These are phyloP conservation scores for Melanostoma scalare DNA, from an alignment of 2,888 invertebrate species.

Conservation along the genomic window DNA sequence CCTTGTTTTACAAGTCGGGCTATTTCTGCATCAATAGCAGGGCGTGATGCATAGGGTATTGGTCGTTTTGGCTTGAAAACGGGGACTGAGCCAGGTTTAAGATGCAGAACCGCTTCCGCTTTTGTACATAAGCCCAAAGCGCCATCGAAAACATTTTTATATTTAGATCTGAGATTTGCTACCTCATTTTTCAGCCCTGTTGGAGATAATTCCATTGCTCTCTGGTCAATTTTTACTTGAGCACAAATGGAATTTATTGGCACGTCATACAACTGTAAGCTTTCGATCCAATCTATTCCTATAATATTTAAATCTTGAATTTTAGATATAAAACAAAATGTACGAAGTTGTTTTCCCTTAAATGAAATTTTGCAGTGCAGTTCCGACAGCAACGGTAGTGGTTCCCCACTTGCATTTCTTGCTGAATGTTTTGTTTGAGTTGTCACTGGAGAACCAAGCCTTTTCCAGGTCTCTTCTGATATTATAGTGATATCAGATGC, in stretches of 20 bases:
- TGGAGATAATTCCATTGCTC: conserved; percentile 13
- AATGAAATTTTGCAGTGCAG: conserved; percentile 13
- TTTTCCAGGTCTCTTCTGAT: conserved; percentile 47
- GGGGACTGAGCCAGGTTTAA: conserved; percentile 28
- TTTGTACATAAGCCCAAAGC: conserved; percentile 18
- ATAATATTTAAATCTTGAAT: conserved; percentile 33
- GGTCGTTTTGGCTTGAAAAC: conserved; percentile 27
- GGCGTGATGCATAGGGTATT: conserved; percentile 25
- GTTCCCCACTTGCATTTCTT: conserved; percentile 42
- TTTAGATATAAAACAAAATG: conserved; percentile 7
- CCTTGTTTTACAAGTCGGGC: conserved; percentile 30
- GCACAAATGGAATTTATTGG: conserved; percentile 25
- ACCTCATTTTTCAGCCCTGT: conserved; percentile 3
- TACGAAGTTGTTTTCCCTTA: not conserved
- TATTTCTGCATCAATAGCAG: conserved; percentile 24
- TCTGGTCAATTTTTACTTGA: not conserved
- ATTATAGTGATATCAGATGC: conserved; percentile 44
- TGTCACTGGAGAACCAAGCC: conserved; percentile 10
- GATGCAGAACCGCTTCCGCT: conserved; percentile 28
- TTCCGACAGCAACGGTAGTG: conserved; percentile 2
- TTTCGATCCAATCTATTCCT: conserved; percentile 52
- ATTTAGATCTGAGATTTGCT: conserved; percentile 16
- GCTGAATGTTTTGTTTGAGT: not conserved
- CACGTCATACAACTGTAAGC: conserved; percentile 44
- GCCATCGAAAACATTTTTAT: conserved; percentile 26